Evolutionary conservation across 2,888 invertebrate species (phyloP).

Genomic region (Chaetoderma sp.): DNA sequence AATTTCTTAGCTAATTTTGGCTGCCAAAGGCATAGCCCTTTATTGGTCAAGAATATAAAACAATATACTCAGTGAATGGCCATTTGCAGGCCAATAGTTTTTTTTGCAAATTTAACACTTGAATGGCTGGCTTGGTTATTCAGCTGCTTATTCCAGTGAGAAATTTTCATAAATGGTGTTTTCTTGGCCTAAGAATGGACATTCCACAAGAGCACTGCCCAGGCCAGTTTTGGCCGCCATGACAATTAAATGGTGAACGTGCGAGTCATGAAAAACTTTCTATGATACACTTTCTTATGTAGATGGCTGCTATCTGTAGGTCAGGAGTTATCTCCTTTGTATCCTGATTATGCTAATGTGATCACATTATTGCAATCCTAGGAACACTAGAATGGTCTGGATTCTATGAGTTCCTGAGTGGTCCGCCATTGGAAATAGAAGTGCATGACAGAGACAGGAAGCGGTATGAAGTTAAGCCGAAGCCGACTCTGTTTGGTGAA

Average conservation of each 20-base stretch:
- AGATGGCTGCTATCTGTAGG: background rate
- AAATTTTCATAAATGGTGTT: no score
- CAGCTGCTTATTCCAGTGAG: background rate
- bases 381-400: constrained; percentile 60
- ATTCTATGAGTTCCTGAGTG: constrained; percentile 62
- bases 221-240: no score
- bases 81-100: no score
- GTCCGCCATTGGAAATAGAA: constrained; percentile 64
- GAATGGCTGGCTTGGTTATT: no score
- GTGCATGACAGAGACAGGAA: constrained; percentile 67
- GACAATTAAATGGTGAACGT: no score
- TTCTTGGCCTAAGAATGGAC: no score
- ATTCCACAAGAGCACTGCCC: no score
- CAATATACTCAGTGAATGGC: background rate
- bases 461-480: constrained; percentile 51
- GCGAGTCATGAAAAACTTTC: background rate
- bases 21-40: no score
- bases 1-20: no score
- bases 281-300: background rate
- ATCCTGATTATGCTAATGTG: no score
- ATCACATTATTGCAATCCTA: constrained; percentile 20
- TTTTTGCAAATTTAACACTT: no score
- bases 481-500: constrained; percentile 66
- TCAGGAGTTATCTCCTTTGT: background rate
- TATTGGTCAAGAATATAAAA: background rate